Base-by-base conservation (phyloP, 2,888 invertebrate species). In the Hetaerina titia region DNA sequence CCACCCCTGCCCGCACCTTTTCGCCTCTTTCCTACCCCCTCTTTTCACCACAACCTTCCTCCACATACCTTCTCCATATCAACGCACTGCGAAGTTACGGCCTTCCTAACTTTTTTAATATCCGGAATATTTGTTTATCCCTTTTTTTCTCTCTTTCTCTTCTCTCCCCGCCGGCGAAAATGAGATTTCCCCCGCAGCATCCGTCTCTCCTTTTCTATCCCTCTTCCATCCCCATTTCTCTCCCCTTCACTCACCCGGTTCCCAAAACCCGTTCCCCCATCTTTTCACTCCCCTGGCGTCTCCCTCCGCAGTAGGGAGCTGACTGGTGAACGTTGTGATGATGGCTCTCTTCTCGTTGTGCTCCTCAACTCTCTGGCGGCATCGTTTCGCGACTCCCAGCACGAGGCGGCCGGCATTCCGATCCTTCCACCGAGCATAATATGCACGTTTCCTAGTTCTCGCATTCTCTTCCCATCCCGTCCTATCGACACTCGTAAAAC, bases 61-160 rank as follows among this genome's bases (percentile, higher is more conserved):
- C 88, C 69, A 31, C 22, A 45, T n/a, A 60, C 90, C 63, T 90
- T 69, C 64, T 69, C 64, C 64, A 63, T 92, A 69, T 56, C 11
- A 45, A 64, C 64, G 92, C 69, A 64, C 69, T 56, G 56, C 64
- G 56, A 92, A 92, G 92, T 92, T 92, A 92, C 69, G 92, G 92
- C 92, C 74, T 92, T 69, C 92, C 69, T 92, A 92, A 92, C 92
- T 92, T 92, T 92, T 92, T 92, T 92, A 92, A 92, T 92, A 92
- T 92, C 92, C 92, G 92, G 92, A 92, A 92, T 92, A 92, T 92
- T 92, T 92, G 92, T 92, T 92, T 92, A 92, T 56, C 69, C 92
- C 92, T 92, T 92, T 92, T 92, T 92, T 45, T 17, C 69, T 81
- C 31, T 81, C 81, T 22, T 31, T 60, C 60, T 60, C 13, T 60